Conservation (phyloP, 1,140 invertebrate species). For the Tetramorium simillimum region DNA sequence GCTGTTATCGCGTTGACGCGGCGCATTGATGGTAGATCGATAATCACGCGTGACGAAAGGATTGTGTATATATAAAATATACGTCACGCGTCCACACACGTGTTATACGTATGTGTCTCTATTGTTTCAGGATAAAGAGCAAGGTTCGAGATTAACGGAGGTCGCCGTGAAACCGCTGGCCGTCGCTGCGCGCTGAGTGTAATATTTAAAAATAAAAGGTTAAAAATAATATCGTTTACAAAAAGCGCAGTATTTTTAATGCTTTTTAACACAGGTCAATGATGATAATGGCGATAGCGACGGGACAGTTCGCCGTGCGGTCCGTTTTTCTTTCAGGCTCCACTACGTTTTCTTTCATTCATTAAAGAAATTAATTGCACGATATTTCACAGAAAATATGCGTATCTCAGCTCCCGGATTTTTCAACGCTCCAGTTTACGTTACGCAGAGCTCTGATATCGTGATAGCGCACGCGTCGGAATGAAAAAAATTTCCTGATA, state of each 20-base stretch:
- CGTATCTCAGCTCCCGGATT: neutral
- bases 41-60: neutral
- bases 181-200: neutral
- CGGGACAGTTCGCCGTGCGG: neutral
- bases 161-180: neutral
- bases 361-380: neutral
- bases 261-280: neutral
- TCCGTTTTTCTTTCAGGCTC: neutral
- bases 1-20: neutral
- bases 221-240: slow-evolving; percentile 24
- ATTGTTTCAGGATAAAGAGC: slow-evolving; percentile 15
- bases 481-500: neutral
- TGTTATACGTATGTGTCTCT: neutral
- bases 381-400: neutral
- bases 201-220: slow-evolving; percentile 29
- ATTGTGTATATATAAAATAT: neutral
- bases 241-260: slow-evolving; percentile 7
- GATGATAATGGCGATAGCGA: neutral
- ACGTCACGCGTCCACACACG: neutral
- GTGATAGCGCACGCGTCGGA: neutral
- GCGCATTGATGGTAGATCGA: neutral
- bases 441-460: neutral
- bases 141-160: slow-evolving; percentile 35
- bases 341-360: neutral
- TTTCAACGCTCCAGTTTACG: neutral